phyloP scores from a whole-genome alignment of 2,797 vertebrate genomes.

The Pterois miles region DNA sequence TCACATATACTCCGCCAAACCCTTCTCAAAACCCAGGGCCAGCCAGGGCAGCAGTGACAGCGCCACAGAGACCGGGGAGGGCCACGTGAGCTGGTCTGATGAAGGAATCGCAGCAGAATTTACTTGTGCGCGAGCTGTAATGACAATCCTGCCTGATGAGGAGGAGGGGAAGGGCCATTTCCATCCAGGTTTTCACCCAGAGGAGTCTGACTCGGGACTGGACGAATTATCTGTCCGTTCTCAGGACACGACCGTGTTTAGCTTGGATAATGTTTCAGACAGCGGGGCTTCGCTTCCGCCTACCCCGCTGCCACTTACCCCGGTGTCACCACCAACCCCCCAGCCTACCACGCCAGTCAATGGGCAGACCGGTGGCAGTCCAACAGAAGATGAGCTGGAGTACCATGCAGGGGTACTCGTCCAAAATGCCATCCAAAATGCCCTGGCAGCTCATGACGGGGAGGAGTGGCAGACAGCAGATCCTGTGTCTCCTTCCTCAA shows the following conservation, averaged over 20 bases:
- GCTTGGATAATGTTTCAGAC: constrained; percentile 95
- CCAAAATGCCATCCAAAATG: constrained; percentile 93
- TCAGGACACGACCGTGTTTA: constrained; percentile 94
- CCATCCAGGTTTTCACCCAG: constrained; percentile 82
- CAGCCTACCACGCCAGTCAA: constrained; percentile 88
- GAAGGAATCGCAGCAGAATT: constrained; percentile 86
- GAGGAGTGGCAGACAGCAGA: constrained; percentile 74
- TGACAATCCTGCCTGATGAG: constrained; percentile 92
- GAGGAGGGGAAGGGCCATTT: constrained; percentile 86
- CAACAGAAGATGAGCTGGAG: constrained; percentile 88
- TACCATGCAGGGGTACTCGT: constrained; percentile 93
- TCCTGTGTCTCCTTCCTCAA: constrained; percentile 81
- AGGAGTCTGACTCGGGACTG: constrained; percentile 95
- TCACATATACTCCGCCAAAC: constrained; percentile 92
- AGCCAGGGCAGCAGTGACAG: constrained; percentile 46
- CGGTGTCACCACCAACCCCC: constrained; percentile 87
- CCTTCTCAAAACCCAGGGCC: constrained; percentile 84
- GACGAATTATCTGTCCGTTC: constrained; percentile 94
- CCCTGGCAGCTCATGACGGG: constrained; percentile 88
- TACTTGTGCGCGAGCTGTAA: constrained; percentile 89
- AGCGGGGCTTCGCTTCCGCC: constrained; percentile 89
- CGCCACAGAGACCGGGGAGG: constrained; percentile 60
- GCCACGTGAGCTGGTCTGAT: constrained; percentile 84
- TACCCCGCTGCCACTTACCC: constrained; percentile 87
- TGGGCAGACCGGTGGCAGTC: constrained; percentile 75